Conservation (phyloP, 2,797 vertebrate genomes). For the Periophthalmus magnuspinnatus region DNA sequence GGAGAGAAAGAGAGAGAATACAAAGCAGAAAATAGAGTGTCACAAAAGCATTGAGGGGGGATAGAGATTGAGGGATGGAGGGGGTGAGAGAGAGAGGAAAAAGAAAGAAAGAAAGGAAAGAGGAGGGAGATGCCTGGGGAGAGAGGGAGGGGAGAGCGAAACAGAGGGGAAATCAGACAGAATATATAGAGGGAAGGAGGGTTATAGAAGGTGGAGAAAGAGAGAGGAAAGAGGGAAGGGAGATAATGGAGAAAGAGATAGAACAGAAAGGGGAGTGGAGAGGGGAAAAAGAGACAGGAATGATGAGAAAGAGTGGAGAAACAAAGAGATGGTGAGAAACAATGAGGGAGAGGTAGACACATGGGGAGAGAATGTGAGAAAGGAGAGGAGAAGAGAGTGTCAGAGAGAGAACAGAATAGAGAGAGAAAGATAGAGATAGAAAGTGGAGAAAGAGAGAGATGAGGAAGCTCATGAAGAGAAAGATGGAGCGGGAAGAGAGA, state of each 20-base stretch:
- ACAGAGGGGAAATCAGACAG: not conserved
- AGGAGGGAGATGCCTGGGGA: not conserved
- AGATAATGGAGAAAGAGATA: too few species aligned
- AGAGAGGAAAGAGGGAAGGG: not conserved
- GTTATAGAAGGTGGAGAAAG: not conserved
- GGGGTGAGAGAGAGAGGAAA: too few species aligned
- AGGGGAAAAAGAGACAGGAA: not conserved
- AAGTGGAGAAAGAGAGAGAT: too few species aligned
- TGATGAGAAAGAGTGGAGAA: not conserved
- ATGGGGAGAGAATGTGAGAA: not conserved
- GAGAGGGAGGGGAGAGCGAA: too few species aligned
- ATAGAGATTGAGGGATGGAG: not conserved
- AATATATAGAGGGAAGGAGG: not conserved
- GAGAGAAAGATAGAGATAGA: too few species aligned
- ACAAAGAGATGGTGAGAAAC: not conserved
- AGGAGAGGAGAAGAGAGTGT: too few species aligned
- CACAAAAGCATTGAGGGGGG: not conserved
- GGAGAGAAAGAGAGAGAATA: slow-evolving; percentile 7
- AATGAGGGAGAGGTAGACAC: too few species aligned
- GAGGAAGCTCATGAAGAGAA: too few species aligned
- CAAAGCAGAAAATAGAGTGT: slow-evolving; percentile 33
- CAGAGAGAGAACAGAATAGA: too few species aligned
- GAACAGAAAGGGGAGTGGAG: too few species aligned
- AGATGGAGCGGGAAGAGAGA: not conserved
- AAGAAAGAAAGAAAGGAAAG: too few species aligned